These are phyloP conservation scores for Tamias sibiricus DNA, from an alignment of 2,113 vertebrate species.

Conservation along the genomic window DNA sequence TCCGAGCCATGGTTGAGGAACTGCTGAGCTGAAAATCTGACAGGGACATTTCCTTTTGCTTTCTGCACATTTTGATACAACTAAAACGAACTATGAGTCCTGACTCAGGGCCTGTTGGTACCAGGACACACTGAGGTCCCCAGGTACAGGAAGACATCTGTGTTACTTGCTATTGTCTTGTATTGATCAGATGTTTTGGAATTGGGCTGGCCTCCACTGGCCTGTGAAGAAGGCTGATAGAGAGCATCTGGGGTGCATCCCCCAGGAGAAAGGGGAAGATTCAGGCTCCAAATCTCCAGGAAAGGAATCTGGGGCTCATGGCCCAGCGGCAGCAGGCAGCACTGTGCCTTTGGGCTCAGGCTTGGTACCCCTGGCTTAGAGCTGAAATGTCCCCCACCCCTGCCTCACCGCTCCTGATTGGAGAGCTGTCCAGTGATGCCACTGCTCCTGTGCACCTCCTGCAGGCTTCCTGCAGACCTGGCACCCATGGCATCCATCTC, in stretches of 20 bases:
- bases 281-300: background rate
- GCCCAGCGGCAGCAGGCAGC: rapidly evolving
- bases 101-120: background rate
- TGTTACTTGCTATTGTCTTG: no score
- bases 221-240: background rate
- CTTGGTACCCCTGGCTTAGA: background rate
- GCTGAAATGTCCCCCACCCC: background rate
- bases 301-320: background rate
- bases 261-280: background rate
- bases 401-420: background rate
- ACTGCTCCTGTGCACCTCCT: rapidly evolving
- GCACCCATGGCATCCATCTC: background rate
- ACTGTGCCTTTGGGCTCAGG: rapidly evolving
- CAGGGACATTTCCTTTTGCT: background rate
- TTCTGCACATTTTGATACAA: background rate
- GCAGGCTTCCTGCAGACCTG: background rate
- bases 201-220: background rate
- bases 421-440: background rate
- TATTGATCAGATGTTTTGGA: background rate
- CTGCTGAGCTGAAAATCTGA: background rate
- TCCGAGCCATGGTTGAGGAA: background rate
- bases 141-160: background rate
- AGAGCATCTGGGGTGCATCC: rapidly evolving
- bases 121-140: background rate
- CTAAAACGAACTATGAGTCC: background rate